These are phyloP conservation scores for Neocloeon triangulifer DNA, from an alignment of 1,140 invertebrate species.

Conservation along the genomic window DNA sequence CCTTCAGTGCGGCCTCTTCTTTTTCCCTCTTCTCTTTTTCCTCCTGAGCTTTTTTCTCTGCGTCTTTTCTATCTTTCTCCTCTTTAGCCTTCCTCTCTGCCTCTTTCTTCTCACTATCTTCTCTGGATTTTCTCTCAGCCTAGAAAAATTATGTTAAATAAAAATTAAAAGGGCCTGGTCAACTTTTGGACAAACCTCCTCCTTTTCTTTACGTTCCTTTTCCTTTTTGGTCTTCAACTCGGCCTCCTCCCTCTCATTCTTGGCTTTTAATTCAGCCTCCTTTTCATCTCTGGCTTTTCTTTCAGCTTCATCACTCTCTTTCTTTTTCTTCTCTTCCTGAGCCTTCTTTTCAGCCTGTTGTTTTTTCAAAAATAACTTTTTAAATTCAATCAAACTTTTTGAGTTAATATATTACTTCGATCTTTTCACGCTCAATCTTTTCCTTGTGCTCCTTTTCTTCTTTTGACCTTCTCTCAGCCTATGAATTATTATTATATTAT, in stretches of 20 bases:
- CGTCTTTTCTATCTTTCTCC: slow-evolving; percentile 8
- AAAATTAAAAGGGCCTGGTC: no score
- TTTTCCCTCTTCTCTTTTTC: slow-evolving; percentile 5
- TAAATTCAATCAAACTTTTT: no score
- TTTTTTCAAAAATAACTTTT: slow-evolving; percentile 5
- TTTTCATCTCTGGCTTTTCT: slow-evolving; percentile 7
- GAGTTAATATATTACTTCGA: no score
- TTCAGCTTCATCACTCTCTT: slow-evolving; percentile 7
- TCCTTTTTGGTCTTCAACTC: slow-evolving; percentile 1
- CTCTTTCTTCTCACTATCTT: slow-evolving; percentile 8
- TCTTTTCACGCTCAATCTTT: slow-evolving; percentile 8
- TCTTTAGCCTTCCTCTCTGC: slow-evolving; percentile 8
- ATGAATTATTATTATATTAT: no score
- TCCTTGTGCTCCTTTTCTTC: slow-evolving; percentile 9
- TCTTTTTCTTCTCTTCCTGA: slow-evolving; percentile 5
- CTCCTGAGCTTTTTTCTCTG: slow-evolving; percentile 4
- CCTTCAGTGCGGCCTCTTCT: slow-evolving; percentile 6
- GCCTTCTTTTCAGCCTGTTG: slow-evolving; percentile 6
- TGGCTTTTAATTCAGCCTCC: slow-evolving; percentile 2
- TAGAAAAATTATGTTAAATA: no score
- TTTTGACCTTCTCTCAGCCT: no score
- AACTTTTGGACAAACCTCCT: not conserved
- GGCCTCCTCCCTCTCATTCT: slow-evolving; percentile 2
- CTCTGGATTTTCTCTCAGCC: no score
- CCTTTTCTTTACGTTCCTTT: slow-evolving; percentile 1